Conservation (phyloP, 2,797 vertebrate species). For the Falco naumanni region DNA sequence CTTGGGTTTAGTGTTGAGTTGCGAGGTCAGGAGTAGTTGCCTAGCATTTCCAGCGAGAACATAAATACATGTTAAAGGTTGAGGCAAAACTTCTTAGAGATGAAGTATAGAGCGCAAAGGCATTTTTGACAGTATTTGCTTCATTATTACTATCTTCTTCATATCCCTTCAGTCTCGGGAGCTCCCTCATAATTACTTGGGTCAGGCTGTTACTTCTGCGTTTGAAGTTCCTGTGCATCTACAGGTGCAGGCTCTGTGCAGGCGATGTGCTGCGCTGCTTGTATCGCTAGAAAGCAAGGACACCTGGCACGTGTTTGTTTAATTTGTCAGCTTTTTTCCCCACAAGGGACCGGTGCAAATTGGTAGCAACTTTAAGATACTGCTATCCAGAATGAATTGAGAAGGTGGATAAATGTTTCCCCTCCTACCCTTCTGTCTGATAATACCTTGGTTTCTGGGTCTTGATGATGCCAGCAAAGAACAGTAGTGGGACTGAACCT, state of each 20-base stretch:
- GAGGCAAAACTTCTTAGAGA: not conserved
- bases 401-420: not conserved
- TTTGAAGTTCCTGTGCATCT: not conserved
- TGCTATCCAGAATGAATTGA: not conserved
- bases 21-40: not conserved
- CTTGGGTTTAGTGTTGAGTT: not conserved
- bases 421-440: not conserved
- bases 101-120: no score
- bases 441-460: not conserved
- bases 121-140: not conserved
- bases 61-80: not conserved
- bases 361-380: not conserved
- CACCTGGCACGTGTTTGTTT: not conserved
- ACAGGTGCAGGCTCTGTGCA: not conserved
- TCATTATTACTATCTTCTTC: not conserved
- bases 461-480: not conserved
- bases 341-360: not conserved
- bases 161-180: not conserved
- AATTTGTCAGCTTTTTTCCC: not conserved
- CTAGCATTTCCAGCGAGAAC: not conserved
- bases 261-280: fast-evolving
- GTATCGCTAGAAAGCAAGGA: not conserved
- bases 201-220: fast-evolving
- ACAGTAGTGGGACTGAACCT: not conserved
- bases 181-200: fast-evolving